Percentiles rank a stretch among this genome's conserved stretches.
Evolutionary conservation across 2,113 vertebrate genomes (phyloP).

Genomic region (Percopsis transmontana): DNA sequence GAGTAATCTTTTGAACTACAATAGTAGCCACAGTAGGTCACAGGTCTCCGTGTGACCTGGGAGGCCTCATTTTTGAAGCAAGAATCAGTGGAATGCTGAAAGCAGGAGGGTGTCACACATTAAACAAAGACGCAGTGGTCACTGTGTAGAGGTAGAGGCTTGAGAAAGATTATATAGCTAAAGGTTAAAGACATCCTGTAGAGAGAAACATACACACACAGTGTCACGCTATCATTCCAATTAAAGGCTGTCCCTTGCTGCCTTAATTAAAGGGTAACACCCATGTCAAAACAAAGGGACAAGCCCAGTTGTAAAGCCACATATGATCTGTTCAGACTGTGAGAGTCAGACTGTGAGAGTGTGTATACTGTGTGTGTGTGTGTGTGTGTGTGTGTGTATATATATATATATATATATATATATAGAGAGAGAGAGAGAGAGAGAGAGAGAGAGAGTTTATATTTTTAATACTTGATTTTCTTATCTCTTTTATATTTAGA

Average conservation of each 20-base stretch:
- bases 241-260: slow-evolving; percentile 46
- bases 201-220: slow-evolving; percentile 9
- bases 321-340: slow-evolving; percentile 31
- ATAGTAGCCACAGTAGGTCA: slow-evolving; percentile 5
- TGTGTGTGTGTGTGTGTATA: no score
- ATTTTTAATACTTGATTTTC: no score
- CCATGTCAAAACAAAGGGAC: slow-evolving; percentile 35
- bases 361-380: no score
- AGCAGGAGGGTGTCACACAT: slow-evolving; percentile 27
- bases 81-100: slow-evolving; percentile 26
- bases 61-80: slow-evolving; percentile 20
- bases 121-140: slow-evolving; percentile 22
- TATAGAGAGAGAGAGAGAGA: no score
- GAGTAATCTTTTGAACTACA: slow-evolving; percentile 13
- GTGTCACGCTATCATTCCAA: slow-evolving; percentile 41
- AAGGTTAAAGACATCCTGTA: slow-evolving; percentile 22
- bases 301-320: slow-evolving; percentile 32
- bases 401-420: no score
- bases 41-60: slow-evolving; percentile 6
- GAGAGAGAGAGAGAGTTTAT: no score
- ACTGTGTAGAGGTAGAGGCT: slow-evolving; percentile 38
- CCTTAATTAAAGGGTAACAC: slow-evolving; percentile 60
- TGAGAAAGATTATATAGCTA: slow-evolving; percentile 20
- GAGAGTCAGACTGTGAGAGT: no score
- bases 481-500: no score